Percentiles rank a stretch among this genome's conserved stretches.
These are phyloP conservation scores for Epirrhoe tristata DNA, from an alignment of 2,888 invertebrate genomes.

Conservation along the genomic window DNA sequence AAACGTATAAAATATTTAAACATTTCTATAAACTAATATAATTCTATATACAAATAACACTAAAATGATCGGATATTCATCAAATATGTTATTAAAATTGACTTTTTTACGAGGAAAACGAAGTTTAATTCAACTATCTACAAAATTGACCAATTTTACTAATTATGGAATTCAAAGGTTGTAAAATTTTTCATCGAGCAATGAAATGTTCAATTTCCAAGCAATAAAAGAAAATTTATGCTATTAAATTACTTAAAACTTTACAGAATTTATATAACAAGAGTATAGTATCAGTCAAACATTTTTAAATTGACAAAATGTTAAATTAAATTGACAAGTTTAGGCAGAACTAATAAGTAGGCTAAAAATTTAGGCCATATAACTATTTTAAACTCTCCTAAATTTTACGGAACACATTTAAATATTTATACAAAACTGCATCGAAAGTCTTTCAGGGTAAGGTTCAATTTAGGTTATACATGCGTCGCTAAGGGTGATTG, in stretches of 20 bases:
- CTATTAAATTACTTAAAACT: constrained; percentile 26
- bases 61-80: constrained; percentile 27
- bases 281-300: constrained; percentile 71
- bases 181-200: constrained; percentile 17
- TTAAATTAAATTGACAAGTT: constrained; percentile 51
- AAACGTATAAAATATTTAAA: constrained; percentile 47
- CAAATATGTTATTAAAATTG: constrained; percentile 25
- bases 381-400: constrained; percentile 37
- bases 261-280: constrained; percentile 53
- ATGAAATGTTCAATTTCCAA: constrained; percentile 25
- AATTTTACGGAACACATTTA: constrained; percentile 29
- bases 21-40: constrained; percentile 36
- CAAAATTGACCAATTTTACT: constrained; percentile 29
- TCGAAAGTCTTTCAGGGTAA: constrained; percentile 49
- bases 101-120: constrained; percentile 26
- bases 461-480: constrained; percentile 76
- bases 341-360: constrained; percentile 45
- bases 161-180: constrained; percentile 17
- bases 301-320: constrained; percentile 67
- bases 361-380: constrained; percentile 40
- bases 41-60: constrained; percentile 38
- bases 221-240: constrained; percentile 29
- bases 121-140: constrained; percentile 32
- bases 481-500: constrained; percentile 86
- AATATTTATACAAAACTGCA: constrained; percentile 41